These are phyloP conservation scores for Orussus abietinus DNA, from an alignment of 1,140 invertebrate genomes.

Conservation along the genomic window DNA sequence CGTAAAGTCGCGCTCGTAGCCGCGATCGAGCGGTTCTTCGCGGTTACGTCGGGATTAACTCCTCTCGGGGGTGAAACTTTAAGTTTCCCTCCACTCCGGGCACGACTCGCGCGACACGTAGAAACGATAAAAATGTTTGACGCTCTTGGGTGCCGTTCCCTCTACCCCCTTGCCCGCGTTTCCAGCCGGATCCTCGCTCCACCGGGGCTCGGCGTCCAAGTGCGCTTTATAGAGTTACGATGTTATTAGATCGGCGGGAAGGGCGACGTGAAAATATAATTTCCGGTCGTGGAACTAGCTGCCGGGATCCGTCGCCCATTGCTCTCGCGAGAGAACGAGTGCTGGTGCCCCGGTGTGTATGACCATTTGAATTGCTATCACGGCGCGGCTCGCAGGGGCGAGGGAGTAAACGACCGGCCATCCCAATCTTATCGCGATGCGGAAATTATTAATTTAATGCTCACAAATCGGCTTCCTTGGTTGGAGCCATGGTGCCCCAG, in stretches of 20 bases:
- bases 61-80: too few relatives aligned
- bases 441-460: conserved; percentile 41
- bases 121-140: conserved; percentile 1
- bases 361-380: conserved; percentile 35
- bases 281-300: conserved; percentile 29
- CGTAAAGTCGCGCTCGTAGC: too few relatives aligned
- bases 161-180: background rate
- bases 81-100: too few relatives aligned
- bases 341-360: conserved; percentile 15
- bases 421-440: conserved; percentile 32
- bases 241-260: conserved; percentile 24
- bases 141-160: too few relatives aligned
- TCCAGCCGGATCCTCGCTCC: too few relatives aligned
- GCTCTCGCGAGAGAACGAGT: conserved; percentile 21
- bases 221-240: conserved; percentile 23
- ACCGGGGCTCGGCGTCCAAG: too few relatives aligned
- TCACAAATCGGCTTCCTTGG: too few relatives aligned
- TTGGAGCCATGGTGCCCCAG: too few relatives aligned
- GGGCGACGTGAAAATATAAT: conserved; percentile 38
- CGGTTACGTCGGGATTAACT: too few relatives aligned
- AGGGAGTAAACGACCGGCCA: conserved; percentile 13
- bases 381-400: background rate
- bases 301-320: conserved; percentile 33
- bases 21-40: too few relatives aligned
- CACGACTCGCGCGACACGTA: too few relatives aligned